phyloP scores from a whole-genome alignment of 2,888 invertebrate genomes.

The Hipparchia sbordonii region DNA sequence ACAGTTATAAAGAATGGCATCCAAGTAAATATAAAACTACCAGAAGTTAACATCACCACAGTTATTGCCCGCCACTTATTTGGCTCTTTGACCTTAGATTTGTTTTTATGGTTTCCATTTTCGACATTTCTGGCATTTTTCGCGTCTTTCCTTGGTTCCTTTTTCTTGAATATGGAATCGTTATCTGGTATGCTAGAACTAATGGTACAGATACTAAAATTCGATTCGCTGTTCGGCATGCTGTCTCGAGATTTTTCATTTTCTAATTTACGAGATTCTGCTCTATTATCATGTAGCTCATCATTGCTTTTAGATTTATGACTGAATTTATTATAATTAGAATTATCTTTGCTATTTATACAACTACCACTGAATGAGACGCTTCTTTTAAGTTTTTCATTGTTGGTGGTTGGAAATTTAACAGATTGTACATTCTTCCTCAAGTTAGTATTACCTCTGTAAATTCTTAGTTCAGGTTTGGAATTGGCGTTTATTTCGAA shows the following conservation, averaged over 20 bases:
- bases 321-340: slow-evolving; percentile 35
- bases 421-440: slow-evolving; percentile 45
- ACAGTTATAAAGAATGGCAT: slow-evolving; percentile 84
- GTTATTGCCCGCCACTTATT: slow-evolving; percentile 85
- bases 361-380: slow-evolving; percentile 56
- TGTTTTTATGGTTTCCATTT: slow-evolving; percentile 26
- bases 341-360: slow-evolving; percentile 35
- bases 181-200: slow-evolving; percentile 50
- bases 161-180: slow-evolving; percentile 41
- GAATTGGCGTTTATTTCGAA: slow-evolving; percentile 44
- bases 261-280: slow-evolving; percentile 16
- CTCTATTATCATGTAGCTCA: slow-evolving; percentile 49
- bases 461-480: slow-evolving; percentile 62
- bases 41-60: slow-evolving; percentile 84
- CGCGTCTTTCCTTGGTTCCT: slow-evolving; percentile 30
- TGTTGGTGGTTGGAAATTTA: slow-evolving; percentile 42
- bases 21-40: slow-evolving; percentile 85
- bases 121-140: slow-evolving; percentile 27
- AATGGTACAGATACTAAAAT: slow-evolving; percentile 60
- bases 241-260: slow-evolving; percentile 36
- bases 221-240: slow-evolving; percentile 50
- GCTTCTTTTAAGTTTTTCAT: slow-evolving; percentile 55
- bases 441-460: slow-evolving; percentile 53
- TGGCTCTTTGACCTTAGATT: slow-evolving; percentile 57
- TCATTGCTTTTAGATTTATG: slow-evolving; percentile 61